Base-by-base conservation (phyloP, 1,140 invertebrate genomes). In the Atta texana region DNA sequence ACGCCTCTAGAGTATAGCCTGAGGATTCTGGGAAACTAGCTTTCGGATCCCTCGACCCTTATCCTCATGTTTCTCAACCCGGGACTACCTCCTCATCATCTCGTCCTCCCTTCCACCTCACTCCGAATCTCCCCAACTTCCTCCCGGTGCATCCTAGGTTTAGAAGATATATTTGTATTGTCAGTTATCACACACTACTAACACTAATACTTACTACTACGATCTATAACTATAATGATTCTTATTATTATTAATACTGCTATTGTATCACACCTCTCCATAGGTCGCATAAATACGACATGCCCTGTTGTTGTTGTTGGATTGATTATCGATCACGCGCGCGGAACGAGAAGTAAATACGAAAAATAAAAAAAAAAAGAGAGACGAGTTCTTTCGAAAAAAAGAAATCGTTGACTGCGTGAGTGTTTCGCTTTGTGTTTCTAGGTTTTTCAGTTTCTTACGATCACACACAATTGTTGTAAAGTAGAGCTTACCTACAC, bases 161-260 rank as follows among this genome's bases (percentile, higher is more conserved):
- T 87, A 86, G 57, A 82, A 31, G n/a, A 53, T 72, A 21, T 88
- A 90, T 68, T 86, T 81, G 78, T 88, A 88, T 86, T 69, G 86
- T 44, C 85, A 84, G 85, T 89, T 90, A 81, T 34, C 34, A 81
- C 53, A 51, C 57, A 61, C 84, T 82, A 86, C 24, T 88, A 87
- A 81, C 71, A 66, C 44, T 88, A 76, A 77, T 86, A 89, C 81
- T 90, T 84, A 84, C 77, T 81, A 76, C 78, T 72, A 68, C 63
- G 76, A 86, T 78, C 77, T 82, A 61, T 74, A 61, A 85, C 31
- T 77, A 51, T 85, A 66, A 78, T 78, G 8, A 66, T 78, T 78
- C 28, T 85, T 85, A 49, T 85, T 75, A 76, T 72, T 72, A 77
- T 86, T 72, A 90, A 57, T 77, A 59, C 51, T 53, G 69, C 51